A percentile compares a stretch with the other conserved stretches of the same genome.
phyloP scores from a whole-genome alignment of 2,797 vertebrate genomes.

The Malacoraja senta region DNA sequence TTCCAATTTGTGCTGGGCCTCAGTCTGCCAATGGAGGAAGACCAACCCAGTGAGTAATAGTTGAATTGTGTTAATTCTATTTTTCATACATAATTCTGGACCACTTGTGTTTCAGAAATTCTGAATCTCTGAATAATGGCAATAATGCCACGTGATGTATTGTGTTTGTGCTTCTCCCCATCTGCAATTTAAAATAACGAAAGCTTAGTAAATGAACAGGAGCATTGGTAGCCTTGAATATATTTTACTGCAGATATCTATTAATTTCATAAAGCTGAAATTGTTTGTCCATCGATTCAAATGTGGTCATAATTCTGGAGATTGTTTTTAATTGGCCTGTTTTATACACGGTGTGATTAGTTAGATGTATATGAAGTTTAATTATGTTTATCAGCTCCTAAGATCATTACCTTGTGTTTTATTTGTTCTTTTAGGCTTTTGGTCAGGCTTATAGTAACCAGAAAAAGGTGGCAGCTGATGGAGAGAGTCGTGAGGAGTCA shows the following conservation, averaged over 20 bases:
- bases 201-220: neutral
- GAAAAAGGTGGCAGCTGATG: slow-evolving; percentile 88
- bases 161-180: neutral
- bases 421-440: slow-evolving; percentile 66
- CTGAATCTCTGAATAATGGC: too few relatives aligned
- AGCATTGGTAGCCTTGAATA: neutral
- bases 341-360: neutral
- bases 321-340: neutral
- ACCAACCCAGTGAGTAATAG: too few relatives aligned
- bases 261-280: neutral
- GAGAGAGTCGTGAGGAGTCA: slow-evolving; percentile 88
- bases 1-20: too few relatives aligned
- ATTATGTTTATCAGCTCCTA: slow-evolving; percentile 29
- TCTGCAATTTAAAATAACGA: neutral
- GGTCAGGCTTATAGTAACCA: slow-evolving; percentile 90
- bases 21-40: too few relatives aligned
- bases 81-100: too few relatives aligned
- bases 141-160: neutral
- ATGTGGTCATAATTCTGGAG: neutral
- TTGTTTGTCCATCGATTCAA: neutral
- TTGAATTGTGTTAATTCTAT: too few relatives aligned
- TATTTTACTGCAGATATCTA: neutral
- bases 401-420: neutral
- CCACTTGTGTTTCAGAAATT: neutral
- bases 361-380: neutral